A percentile compares a stretch with the other conserved stretches of the same genome.
Evolutionary conservation across 2,797 vertebrate genomes (phyloP).

Genomic region (Sparidentex hasta): DNA sequence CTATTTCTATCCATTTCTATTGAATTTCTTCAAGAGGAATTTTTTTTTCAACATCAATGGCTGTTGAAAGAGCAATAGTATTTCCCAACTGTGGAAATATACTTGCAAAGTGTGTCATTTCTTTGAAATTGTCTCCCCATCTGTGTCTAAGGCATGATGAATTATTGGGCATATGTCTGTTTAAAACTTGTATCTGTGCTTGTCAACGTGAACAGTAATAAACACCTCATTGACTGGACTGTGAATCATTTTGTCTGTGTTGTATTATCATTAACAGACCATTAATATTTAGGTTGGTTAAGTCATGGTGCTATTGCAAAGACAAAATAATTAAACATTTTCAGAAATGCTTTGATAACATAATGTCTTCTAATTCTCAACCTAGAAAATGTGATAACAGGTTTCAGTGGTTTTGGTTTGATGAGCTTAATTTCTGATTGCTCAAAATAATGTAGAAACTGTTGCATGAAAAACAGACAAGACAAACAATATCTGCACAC

Average conservation of each 20-base stretch:
- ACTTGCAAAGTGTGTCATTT: conserved; percentile 49
- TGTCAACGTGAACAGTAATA: conserved; percentile 74
- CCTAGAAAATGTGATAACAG: conserved; percentile 6
- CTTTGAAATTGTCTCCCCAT: conserved; percentile 51
- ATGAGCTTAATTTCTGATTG: not conserved
- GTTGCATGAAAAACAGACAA: not conserved
- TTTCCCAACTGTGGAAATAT: conserved; percentile 25
- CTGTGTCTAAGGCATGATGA: conserved; percentile 63
- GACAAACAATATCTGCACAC: not conserved
- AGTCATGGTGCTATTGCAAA: not conserved
- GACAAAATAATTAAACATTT: not conserved
- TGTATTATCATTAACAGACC: not conserved
- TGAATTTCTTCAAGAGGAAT: conserved; percentile 22
- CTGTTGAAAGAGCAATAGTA: conserved; percentile 31
- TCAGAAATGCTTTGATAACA: not conserved
- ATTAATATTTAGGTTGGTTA: not conserved
- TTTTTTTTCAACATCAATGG: conserved; percentile 19
- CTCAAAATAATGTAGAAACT: not conserved
- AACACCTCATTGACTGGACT: conserved; percentile 68
- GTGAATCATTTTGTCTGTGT: conserved; percentile 21
- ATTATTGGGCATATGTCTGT: conserved; percentile 47
- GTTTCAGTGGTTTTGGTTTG: not conserved
- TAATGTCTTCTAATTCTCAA: conserved; percentile 3
- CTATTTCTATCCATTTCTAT: conserved; percentile 35
- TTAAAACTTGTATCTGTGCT: conserved; percentile 67